A percentile compares a stretch with the other conserved stretches of the same genome.
These are phyloP conservation scores for Balearica regulorum DNA, from an alignment of 2,797 vertebrate genomes.

Conservation along the genomic window DNA sequence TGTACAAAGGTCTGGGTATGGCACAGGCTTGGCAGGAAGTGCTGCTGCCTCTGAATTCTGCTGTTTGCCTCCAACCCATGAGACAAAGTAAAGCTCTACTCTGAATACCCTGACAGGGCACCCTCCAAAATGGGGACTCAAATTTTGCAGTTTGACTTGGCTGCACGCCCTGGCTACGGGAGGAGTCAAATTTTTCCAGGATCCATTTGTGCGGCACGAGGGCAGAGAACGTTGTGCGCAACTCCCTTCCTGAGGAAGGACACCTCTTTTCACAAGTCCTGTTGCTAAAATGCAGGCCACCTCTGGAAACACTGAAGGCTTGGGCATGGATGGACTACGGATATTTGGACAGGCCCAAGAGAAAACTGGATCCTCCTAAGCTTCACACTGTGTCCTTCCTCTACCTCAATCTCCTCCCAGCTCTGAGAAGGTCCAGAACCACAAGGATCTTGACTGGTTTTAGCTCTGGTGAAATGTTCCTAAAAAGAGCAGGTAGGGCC, in stretches of 20 bases:
- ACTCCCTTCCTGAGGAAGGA: neutral
- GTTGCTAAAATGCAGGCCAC: neutral
- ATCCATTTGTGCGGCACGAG: neutral
- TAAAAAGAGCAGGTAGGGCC: neutral
- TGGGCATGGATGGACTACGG: neutral
- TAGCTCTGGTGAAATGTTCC: neutral
- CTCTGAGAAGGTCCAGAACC: neutral
- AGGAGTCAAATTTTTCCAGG: neutral
- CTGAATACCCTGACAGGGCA: neutral
- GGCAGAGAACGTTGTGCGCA: fast-evolving
- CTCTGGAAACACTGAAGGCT: neutral
- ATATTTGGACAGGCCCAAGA: neutral
- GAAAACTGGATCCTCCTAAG: neutral
- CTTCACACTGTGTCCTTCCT: neutral
- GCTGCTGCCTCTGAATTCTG: neutral
- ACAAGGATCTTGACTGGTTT: neutral
- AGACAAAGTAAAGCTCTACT: neutral
- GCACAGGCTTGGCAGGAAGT: neutral
- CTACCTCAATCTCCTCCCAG: neutral
- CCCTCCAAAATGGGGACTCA: neutral
- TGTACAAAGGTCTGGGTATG: neutral
- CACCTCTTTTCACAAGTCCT: neutral
- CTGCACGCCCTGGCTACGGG: neutral
- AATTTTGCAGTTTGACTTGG: neutral
- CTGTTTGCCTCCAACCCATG: neutral